Evolutionary conservation across 2,888 invertebrate species (phyloP), one percentile per base, ranked within the genome.

Genomic region (Heliconius hortense): DNA sequence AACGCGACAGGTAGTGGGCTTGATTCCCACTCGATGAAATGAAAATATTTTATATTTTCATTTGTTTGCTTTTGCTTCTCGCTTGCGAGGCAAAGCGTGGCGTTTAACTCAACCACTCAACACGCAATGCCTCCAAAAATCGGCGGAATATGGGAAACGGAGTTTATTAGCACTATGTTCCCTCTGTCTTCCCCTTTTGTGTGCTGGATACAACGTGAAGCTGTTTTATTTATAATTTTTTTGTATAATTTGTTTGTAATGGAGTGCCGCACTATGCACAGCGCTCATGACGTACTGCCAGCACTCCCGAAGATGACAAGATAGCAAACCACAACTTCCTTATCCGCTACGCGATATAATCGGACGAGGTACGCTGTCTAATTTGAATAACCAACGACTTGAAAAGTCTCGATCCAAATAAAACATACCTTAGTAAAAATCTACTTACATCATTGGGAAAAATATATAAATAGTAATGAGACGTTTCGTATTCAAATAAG

Each of bases 331-430:
- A 84, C 84, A 84, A 88, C 89, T 91, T 89, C 90, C 91, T 90
- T 90, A 92, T 91, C 90, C 90, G 88, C 88, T 86, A 87, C 86
- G 85, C 85, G 91, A 91, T 91, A 87, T 83, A 84, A 92, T 91
- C 91, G 87, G 79, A 82, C 83, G 82, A 82, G 86, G 83, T 85
- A 85, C 87, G 86, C 85, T 87, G 88, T 87, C 89, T 89, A 86
- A 92, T 92, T 92, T 92, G 87, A 91, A 93, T 93, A 91, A 82
- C 82, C 83, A 81, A 82, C 82, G 79, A 80, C 79, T 78, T 82
- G 83, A 84, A 82, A 84, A 88, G 85, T 86, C 84, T 84, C 86
- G 83, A 87, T 85, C 83, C 85, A 85, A 84, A 87, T 88, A 84
- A 87, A 88, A 86, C 82, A 85, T 87, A 85, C 85, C 84, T 82